phyloP scores from a whole-genome alignment of 2,888 invertebrate genomes.

The Torymus tubicola region DNA sequence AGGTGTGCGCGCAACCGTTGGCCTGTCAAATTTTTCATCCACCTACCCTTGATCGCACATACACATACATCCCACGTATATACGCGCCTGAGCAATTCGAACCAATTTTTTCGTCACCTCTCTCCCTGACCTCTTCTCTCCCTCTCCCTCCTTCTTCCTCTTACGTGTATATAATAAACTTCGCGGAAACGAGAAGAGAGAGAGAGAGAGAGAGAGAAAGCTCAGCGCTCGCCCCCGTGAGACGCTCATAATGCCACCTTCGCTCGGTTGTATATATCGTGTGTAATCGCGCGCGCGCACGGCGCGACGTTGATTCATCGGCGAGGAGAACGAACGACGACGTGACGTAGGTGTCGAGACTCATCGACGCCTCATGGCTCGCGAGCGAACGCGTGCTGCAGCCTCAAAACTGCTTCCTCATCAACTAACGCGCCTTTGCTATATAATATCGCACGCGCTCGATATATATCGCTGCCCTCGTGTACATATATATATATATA shows the following conservation, averaged over 20 bases:
- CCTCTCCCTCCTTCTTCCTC: not conserved
- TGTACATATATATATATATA: too few relatives aligned
- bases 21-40: not conserved
- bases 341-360: constrained; percentile 48
- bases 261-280: not conserved
- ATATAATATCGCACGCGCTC: too few relatives aligned
- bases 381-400: not conserved
- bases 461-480: too few relatives aligned
- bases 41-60: not conserved
- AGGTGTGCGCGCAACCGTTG: not conserved
- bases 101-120: constrained; percentile 1
- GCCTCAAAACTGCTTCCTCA: constrained; percentile 38
- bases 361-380: constrained; percentile 41
- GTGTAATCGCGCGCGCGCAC: constrained; percentile 22
- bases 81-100: constrained; percentile 16
- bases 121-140: too few relatives aligned
- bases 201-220: constrained; percentile 30
- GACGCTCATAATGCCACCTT: not conserved
- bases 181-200: constrained; percentile 20
- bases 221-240: not conserved
- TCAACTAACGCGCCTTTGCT: not conserved
- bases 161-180: not conserved
- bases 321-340: not conserved
- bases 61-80: not conserved
- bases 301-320: constrained; percentile 35